Evolutionary conservation across 2,113 vertebrate species (phyloP).

Genomic region (Philantomba maxwellii): DNA sequence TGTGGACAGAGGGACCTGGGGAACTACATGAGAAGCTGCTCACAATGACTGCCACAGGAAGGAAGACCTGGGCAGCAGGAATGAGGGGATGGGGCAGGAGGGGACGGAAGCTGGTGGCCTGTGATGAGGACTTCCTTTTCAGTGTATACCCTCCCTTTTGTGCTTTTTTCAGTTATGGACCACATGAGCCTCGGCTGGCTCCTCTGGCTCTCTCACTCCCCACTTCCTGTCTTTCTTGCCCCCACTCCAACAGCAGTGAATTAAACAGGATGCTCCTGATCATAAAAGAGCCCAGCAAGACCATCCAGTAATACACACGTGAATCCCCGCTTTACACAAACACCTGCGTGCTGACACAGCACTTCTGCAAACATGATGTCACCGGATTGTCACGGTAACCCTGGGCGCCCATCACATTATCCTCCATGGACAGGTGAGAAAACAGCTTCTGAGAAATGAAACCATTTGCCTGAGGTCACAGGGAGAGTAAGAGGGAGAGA

Average conservation of each 20-base stretch:
- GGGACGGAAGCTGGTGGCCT: neutral
- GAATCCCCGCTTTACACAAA: slow-evolving; percentile 43
- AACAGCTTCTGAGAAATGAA: slow-evolving; percentile 8
- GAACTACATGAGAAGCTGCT: neutral
- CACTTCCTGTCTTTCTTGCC: neutral
- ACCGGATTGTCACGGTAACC: neutral
- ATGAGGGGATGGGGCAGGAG: neutral
- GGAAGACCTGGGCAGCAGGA: neutral
- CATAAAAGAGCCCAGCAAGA: neutral
- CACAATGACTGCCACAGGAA: neutral
- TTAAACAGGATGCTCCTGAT: neutral
- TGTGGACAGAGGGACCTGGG: neutral
- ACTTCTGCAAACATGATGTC: slow-evolving; percentile 46
- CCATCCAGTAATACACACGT: neutral
- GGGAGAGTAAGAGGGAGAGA: neutral
- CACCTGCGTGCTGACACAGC: slow-evolving; percentile 3
- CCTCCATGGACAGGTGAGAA: neutral
- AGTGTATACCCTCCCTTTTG: neutral
- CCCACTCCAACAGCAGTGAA: neutral
- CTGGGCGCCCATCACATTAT: neutral
- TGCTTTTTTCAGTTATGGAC: neutral
- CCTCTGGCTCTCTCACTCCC: neutral
- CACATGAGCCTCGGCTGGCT: neutral
- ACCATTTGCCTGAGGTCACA: slow-evolving; percentile 25
- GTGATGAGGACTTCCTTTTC: neutral